Evolutionary conservation across 2,888 invertebrate genomes (phyloP), one percentile per base, ranked within the genome.

Genomic region (Leptinotarsa haldemani): DNA sequence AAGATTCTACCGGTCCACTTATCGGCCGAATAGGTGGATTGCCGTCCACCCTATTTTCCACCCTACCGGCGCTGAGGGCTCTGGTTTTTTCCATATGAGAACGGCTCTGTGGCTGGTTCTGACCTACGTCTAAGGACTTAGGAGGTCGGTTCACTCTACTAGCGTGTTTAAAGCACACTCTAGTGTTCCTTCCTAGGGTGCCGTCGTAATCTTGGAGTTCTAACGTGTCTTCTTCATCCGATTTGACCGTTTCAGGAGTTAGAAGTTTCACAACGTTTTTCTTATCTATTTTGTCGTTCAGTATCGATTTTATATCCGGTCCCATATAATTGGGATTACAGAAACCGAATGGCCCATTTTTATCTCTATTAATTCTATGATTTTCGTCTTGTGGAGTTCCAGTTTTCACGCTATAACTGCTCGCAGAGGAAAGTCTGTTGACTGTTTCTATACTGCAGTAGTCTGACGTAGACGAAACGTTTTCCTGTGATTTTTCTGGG

Each of bases 301-400:
- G 70, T 20, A 85, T 79, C 1, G 85, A 84, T 77, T 88, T 88
- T 61, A 91, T 90, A 79, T 93, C 93, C 7, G 93, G 90, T 0
- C 93, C 93, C 79, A 93, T 86, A 83, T 94, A 94, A 85, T 94
- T 94, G 4, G 94, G 94, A 85, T 94, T 94, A 83, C 93, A 93
- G 86, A 94, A 94, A 1, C 94, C 93, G 72, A 91, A 91, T 9
- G 90, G 90, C 1, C 90, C 89, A 65, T 71, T 73, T 82, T 73
- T 82, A 81, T 80, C 85, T 79, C 64, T 82, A 72, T 77, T 76
- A 70, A 81, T 83, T 69, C 81, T 85, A 46, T 80, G 70, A 56
- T 82, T 84, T 66, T 88, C 87, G 22, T 87, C 87, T 73, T 84
- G 84, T 68, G 85, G 85, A 13, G 81, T 89, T 13, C 71, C 74